Conservation (phyloP, 2,113 vertebrate genomes). For the Lepus europaeus region DNA sequence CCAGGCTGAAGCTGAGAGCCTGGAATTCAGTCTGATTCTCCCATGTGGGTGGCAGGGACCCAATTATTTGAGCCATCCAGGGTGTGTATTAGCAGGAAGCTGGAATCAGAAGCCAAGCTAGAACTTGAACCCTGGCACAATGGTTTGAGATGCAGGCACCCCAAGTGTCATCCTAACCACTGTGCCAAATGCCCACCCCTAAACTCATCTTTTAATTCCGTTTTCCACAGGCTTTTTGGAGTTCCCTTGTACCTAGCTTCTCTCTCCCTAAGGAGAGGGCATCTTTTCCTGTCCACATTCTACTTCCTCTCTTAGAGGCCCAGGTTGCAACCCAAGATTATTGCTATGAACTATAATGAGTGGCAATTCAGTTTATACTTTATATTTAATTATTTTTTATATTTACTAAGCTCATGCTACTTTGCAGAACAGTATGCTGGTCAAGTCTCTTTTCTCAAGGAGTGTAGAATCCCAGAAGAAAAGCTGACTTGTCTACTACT, state of each 20-base stretch:
- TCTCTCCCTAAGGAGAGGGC: not conserved
- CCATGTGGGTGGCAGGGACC: too few relatives aligned
- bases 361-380: not conserved
- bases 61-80: too few relatives aligned
- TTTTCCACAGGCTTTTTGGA: too few relatives aligned
- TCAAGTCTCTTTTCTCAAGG: constrained; percentile 14
- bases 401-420: not conserved
- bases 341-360: not conserved
- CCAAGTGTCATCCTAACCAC: too few relatives aligned
- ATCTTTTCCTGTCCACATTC: not conserved
- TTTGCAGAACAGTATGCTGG: not conserved
- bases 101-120: too few relatives aligned
- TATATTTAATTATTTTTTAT: not conserved
- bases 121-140: too few relatives aligned
- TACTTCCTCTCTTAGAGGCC: not conserved
- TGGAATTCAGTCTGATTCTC: too few relatives aligned
- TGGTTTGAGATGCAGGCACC: too few relatives aligned
- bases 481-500: not conserved
- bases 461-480: not conserved
- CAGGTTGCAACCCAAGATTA: not conserved
- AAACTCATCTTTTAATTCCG: too few relatives aligned
- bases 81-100: too few relatives aligned
- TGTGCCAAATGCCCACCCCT: too few relatives aligned
- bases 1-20: too few relatives aligned
- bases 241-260: not conserved